Conservation (phyloP, 1,140 invertebrate genomes). For the Zophobas atratus region DNA sequence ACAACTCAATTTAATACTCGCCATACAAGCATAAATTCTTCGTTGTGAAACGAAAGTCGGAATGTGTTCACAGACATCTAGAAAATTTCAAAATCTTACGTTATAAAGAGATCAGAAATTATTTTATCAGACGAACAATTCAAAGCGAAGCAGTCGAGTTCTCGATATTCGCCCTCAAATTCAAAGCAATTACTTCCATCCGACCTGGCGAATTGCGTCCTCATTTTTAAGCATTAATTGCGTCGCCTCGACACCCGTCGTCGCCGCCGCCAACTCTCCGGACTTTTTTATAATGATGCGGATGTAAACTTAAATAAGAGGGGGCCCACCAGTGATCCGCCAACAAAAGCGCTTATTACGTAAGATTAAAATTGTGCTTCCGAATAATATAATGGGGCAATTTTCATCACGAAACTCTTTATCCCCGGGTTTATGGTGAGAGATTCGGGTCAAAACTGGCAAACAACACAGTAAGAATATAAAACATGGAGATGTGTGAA, state of each 20-base stretch:
- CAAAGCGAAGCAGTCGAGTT: not conserved
- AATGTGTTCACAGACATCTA: too few relatives aligned
- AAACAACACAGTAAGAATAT: conserved; percentile 7
- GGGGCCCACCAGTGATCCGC: conserved; percentile 3
- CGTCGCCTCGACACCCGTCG: conserved; percentile 6
- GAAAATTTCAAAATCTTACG: too few relatives aligned
- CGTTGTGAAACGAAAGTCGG: too few relatives aligned
- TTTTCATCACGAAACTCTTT: conserved; percentile 8
- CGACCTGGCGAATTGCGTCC: not conserved
- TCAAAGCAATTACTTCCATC: conserved; percentile 2
- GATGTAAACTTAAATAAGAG: conserved; percentile 1
- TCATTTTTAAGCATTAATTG: conserved; percentile 10
- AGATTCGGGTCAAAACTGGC: conserved; percentile 12
- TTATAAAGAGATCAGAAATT: too few relatives aligned
- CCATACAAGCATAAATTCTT: too few relatives aligned
- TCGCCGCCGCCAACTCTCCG: conserved; percentile 1
- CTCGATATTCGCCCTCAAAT: not conserved
- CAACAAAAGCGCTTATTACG: conserved; percentile 22
- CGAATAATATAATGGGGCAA: conserved; percentile 14
- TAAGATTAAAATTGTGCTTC: conserved; percentile 24
- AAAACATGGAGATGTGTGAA: conserved; percentile 4
- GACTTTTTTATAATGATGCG: conserved; percentile 25
- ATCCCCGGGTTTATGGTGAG: not conserved
- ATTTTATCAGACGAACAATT: not conserved
- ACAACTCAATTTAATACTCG: too few relatives aligned